Evolutionary conservation across 2,797 vertebrate genomes (phyloP).

Genomic region (Manis pentadactyla): DNA sequence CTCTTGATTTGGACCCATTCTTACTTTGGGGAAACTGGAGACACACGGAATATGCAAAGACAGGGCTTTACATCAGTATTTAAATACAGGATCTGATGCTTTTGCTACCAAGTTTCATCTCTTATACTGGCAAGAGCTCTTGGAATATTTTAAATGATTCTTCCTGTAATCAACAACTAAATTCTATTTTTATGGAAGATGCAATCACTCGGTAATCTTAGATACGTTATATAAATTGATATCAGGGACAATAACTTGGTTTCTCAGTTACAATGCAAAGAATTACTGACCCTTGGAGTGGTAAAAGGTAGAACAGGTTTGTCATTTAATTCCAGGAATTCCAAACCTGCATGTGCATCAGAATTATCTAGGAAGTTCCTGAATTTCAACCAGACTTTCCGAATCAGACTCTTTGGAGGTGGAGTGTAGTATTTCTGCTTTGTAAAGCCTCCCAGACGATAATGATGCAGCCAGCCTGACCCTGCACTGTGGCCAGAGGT

Average conservation of each 20-base stretch:
- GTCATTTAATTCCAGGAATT: neutral
- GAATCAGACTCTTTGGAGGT: neutral
- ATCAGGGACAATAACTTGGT: neutral
- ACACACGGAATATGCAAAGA: neutral
- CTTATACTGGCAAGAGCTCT: neutral
- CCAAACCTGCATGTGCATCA: neutral
- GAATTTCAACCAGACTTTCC: neutral
- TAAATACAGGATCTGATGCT: neutral
- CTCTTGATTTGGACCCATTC: neutral
- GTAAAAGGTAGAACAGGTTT: neutral
- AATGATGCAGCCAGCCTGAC: neutral
- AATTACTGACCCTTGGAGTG: neutral
- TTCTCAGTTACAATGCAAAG: neutral
- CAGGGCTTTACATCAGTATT: neutral
- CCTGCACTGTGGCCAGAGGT: neutral
- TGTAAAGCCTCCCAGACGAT: neutral
- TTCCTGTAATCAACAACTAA: neutral
- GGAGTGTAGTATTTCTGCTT: neutral
- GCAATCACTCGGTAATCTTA: neutral
- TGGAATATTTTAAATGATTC: neutral
- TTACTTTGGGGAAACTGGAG: neutral
- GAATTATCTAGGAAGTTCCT: neutral
- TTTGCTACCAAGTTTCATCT: neutral
- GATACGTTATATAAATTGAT: neutral
- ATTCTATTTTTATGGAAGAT: conserved; percentile 12